Evolutionary conservation across 2,113 vertebrate genomes (phyloP).

Genomic region (Nipponia nippon): DNA sequence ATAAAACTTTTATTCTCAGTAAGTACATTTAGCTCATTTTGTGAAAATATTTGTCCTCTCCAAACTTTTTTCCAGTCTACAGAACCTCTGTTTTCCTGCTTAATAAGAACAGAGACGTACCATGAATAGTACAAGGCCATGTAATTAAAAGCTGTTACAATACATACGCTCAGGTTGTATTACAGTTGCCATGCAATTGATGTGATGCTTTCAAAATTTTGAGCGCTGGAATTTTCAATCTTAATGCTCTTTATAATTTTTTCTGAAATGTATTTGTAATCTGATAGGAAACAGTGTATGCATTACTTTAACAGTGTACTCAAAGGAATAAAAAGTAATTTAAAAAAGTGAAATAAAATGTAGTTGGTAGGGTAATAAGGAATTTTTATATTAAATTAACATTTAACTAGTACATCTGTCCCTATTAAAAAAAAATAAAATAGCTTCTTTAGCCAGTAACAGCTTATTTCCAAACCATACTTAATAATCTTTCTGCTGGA

Average conservation of each 20-base stretch:
- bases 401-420: neutral
- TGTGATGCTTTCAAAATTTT: neutral
- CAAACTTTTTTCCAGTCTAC: neutral
- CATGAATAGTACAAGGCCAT: neutral
- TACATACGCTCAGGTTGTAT: neutral
- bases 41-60: neutral
- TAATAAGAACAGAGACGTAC: neutral
- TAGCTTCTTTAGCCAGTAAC: neutral
- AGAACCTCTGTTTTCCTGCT: neutral
- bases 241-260: neutral
- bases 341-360: neutral
- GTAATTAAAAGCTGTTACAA: neutral
- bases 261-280: neutral
- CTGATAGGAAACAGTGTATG: neutral
- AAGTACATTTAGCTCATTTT: neutral
- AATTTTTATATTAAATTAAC: neutral
- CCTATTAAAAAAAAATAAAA: neutral
- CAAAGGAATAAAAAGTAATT: neutral
- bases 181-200: neutral
- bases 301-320: neutral
- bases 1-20: neutral
- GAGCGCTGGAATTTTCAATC: neutral
- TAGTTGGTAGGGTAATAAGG: neutral
- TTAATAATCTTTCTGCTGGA: neutral
- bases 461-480: neutral